These are phyloP conservation scores for Tetragnatha versicolor DNA, from an alignment of 1,140 invertebrate genomes.

Conservation along the genomic window DNA sequence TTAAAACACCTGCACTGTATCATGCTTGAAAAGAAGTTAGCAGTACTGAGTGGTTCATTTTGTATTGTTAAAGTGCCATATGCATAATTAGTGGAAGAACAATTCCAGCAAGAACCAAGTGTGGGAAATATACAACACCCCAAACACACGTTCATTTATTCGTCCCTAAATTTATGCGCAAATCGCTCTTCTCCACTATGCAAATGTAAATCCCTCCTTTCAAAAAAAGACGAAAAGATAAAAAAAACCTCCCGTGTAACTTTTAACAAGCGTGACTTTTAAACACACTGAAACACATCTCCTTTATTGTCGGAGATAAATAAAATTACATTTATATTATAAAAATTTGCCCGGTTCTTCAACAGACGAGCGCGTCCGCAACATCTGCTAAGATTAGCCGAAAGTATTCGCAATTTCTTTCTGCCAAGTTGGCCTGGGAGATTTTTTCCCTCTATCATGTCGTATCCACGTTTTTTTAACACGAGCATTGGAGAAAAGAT, in stretches of 20 bases:
- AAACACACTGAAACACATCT: constrained; percentile 43
- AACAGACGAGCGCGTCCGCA: constrained; percentile 33
- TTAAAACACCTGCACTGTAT: too few relatives aligned
- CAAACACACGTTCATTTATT: too few relatives aligned
- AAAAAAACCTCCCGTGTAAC: not conserved
- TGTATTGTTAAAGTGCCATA: too few relatives aligned
- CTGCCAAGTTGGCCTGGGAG: too few relatives aligned
- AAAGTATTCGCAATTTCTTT: constrained; percentile 52
- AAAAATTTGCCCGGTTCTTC: constrained; percentile 24
- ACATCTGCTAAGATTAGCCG: constrained; percentile 52
- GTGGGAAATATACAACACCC: too few relatives aligned
- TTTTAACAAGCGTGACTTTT: constrained; percentile 47
- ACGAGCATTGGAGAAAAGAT: constrained; percentile 47
- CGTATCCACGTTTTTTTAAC: constrained; percentile 17
- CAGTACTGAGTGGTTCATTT: too few relatives aligned
- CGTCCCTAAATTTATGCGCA: too few relatives aligned
- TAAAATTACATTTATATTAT: constrained; percentile 48
- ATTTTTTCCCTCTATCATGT: constrained; percentile 1
- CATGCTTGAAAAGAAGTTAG: too few relatives aligned
- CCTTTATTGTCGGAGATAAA: constrained; percentile 45
- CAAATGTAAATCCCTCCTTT: too few relatives aligned
- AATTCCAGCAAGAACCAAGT: too few relatives aligned
- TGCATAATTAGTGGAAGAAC: too few relatives aligned
- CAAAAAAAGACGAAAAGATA: constrained; percentile 20
- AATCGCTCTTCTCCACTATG: too few relatives aligned